A percentile compares a stretch with the other conserved stretches of the same genome.
These are phyloP conservation scores for Suncus etruscus DNA, from an alignment of 2,113 vertebrate species.

Conservation along the genomic window DNA sequence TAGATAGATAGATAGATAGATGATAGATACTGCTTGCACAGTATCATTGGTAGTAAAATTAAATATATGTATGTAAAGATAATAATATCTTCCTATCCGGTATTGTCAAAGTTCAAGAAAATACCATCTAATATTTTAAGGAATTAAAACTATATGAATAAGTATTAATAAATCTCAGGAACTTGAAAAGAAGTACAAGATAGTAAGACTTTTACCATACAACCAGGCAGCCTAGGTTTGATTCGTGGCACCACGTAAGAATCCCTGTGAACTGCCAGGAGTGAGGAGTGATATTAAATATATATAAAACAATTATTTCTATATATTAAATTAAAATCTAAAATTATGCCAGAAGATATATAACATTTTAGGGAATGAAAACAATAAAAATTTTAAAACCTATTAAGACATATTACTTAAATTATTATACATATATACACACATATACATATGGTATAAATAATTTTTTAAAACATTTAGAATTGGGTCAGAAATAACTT, in stretches of 20 bases:
- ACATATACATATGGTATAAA: neutral
- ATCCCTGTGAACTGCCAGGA: no score
- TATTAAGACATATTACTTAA: neutral
- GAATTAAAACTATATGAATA: neutral
- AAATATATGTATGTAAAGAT: neutral
- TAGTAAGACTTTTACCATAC: no score
- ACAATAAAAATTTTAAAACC: constrained; percentile 13
- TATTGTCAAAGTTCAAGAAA: neutral
- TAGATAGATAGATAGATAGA: no score
- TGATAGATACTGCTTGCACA: neutral
- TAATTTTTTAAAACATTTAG: neutral
- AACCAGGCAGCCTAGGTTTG: no score
- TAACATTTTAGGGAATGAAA: neutral
- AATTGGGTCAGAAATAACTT: neutral
- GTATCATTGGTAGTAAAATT: neutral
- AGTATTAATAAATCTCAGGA: neutral
- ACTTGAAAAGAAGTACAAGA: no score
- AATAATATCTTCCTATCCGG: neutral
- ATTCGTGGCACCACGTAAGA: no score
- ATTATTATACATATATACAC: neutral
- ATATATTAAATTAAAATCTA: neutral
- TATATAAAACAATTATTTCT: no score
- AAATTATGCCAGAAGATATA: neutral
- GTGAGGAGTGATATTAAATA: no score
- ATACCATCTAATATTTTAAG: neutral